Conservation (phyloP, 2,797 vertebrate genomes). For the Cuculus canorus region DNA sequence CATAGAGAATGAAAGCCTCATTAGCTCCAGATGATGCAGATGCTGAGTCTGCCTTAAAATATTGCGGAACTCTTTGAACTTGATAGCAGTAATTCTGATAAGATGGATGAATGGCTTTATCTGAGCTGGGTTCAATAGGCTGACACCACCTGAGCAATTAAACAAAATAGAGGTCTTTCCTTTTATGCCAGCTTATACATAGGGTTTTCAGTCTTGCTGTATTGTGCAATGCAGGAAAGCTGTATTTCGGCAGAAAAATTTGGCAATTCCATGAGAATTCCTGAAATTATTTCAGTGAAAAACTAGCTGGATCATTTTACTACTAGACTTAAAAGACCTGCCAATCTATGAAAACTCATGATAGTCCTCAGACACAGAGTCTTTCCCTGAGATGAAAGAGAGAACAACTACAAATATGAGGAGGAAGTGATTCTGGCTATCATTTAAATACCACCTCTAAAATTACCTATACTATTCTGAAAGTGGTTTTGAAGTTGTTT, state of each 20-base stretch:
- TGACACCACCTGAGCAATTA: background rate
- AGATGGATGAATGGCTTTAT: background rate
- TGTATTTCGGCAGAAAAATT: background rate
- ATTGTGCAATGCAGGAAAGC: background rate
- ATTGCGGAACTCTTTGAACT: background rate
- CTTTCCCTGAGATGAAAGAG: background rate
- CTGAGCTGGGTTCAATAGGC: background rate
- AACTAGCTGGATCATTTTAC: background rate
- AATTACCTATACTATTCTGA: background rate
- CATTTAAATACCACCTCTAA: background rate
- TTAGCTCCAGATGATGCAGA: conserved; percentile 66
- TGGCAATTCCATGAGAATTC: conserved; percentile 41
- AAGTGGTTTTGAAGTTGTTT: background rate
- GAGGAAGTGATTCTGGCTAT: background rate
- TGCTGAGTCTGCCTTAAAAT: conserved; percentile 20
- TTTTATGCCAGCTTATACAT: background rate
- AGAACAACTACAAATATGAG: background rate
- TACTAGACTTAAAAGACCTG: background rate
- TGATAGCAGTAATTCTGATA: background rate
- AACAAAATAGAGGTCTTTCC: background rate
- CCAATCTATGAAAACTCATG: background rate
- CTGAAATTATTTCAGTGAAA: conserved; percentile 34
- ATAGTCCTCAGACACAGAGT: background rate
- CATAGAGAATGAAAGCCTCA: conserved; percentile 41
- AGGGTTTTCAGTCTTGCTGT: conserved; percentile 11